Base-by-base conservation (phyloP, 2,888 invertebrate species). In the Drosophila tripunctata region DNA sequence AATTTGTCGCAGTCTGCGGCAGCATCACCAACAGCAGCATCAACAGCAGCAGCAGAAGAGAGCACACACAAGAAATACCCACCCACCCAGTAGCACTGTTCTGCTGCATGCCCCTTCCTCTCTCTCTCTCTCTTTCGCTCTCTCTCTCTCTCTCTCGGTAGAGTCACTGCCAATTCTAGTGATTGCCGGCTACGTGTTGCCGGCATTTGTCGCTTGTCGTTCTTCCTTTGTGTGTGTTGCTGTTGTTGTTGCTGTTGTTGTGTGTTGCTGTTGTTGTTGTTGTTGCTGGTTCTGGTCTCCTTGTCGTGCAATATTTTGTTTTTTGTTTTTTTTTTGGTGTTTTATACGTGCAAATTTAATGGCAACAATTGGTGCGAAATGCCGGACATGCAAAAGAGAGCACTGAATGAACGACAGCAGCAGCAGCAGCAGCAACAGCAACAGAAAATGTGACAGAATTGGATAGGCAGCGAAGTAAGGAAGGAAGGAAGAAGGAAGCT, bases 341-440 rank as follows among this genome's bases (percentile, higher is more conserved):
- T 82, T 81, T 81, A 73, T 81, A 84, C 76, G 85, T 87, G 78
- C 75, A 81, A 72, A 85, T 84, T 84, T 82, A 78, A 84, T 85
- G 82, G 82, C 66, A 75, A 85, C 85, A 82, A 87, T 82, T 82
- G 87, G 87, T 85, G 80, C 70, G 88, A 80, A 88, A 88, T 82
- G 75, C 80, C 78, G 88, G 85, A 85, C 87, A 88, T 81, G 72
- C 78, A 72, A 51, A 61, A 56, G 57, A 61, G 56, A 63, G 60
- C 71, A 67, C 58, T 54, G 64, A 57, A 68, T 62, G 57, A 70
- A 71, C 63, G 75, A 79, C 76, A 78, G 45, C 66, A 60, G 47
- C 73, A 64, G 10, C 66, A 71, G 47, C 73, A 65, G n/a, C 66
- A 72, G 58, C 56, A 36, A 36, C 36, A 31, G 60, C 40, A 48